A percentile compares a stretch with the other conserved stretches of the same genome.
phyloP scores from a whole-genome alignment of 2,797 vertebrate genomes.

The Sebastes vulpes region DNA sequence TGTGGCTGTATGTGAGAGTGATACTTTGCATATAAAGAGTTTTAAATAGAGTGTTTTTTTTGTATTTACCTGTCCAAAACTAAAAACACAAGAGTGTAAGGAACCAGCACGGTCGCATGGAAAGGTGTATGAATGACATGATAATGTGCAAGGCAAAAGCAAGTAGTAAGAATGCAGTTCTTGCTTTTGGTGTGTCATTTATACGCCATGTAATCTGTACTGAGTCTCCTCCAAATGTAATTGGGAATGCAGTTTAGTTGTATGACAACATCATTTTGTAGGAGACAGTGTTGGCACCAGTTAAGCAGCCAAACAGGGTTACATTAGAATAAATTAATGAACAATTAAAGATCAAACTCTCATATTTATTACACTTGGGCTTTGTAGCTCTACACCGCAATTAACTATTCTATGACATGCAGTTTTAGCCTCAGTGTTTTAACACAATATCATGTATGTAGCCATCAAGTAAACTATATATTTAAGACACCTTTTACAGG shows the following conservation, averaged over 20 bases:
- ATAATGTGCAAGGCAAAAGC: too few species aligned
- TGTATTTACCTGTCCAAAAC: neutral
- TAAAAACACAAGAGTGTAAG: neutral
- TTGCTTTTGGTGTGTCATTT: too few species aligned
- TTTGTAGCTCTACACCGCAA: neutral
- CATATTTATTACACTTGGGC: neutral
- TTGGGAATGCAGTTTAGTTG: too few species aligned
- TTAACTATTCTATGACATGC: neutral
- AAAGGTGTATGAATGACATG: too few species aligned
- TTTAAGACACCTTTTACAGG: neutral
- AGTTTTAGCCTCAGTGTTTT: too few species aligned
- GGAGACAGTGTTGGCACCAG: neutral
- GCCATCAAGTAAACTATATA: neutral
- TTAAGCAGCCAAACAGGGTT: neutral
- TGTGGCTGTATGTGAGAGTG: neutral
- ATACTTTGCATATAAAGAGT: neutral
- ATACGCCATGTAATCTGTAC: too few species aligned
- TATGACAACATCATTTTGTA: too few species aligned
- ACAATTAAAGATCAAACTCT: neutral
- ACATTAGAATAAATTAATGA: neutral
- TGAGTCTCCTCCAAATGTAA: too few species aligned
- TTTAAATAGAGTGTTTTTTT: neutral
- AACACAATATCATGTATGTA: neutral
- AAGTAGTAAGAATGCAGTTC: rapidly evolving
- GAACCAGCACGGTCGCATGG: too few species aligned